These are phyloP conservation scores for Phengaris alcon DNA, from an alignment of 2,888 invertebrate species.

Conservation along the genomic window DNA sequence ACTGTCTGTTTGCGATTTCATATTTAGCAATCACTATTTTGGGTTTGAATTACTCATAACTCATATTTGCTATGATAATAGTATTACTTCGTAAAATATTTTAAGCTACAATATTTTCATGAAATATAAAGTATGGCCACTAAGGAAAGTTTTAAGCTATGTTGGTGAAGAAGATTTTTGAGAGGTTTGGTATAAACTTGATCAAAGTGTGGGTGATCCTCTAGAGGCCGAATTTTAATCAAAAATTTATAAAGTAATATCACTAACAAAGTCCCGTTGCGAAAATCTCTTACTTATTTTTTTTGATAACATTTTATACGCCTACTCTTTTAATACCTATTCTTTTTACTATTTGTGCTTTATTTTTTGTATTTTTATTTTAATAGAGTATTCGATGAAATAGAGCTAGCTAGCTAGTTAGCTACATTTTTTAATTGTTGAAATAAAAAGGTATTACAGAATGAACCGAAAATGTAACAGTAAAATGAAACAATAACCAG, in stretches of 20 bases:
- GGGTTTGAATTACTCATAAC: not conserved
- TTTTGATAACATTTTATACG: not conserved
- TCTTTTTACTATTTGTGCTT: not conserved
- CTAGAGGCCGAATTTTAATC: conserved; percentile 9
- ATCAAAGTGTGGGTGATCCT: conserved; percentile 1
- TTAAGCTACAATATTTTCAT: not conserved
- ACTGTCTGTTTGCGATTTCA: conserved; percentile 1
- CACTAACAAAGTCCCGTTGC: not conserved
- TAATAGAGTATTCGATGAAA: not conserved
- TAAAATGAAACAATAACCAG: no score
- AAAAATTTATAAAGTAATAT: conserved; percentile 17
- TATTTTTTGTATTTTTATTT: not conserved
- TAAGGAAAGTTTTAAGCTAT: conserved; percentile 7
- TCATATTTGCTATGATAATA: no score
- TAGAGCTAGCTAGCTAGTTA: no score
- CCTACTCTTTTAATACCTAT: not conserved
- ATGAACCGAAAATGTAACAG: no score
- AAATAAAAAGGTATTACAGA: no score
- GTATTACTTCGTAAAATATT: not conserved
- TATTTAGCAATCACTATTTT: not conserved
- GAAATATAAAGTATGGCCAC: not conserved
- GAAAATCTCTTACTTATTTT: not conserved
- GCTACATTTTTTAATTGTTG: no score
- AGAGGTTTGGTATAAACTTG: conserved; percentile 7
- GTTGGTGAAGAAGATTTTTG: conserved; percentile 2